A percentile compares a stretch with the other conserved stretches of the same genome.
These are phyloP conservation scores for Esox niger DNA, from an alignment of 2,113 vertebrate genomes.

Conservation along the genomic window DNA sequence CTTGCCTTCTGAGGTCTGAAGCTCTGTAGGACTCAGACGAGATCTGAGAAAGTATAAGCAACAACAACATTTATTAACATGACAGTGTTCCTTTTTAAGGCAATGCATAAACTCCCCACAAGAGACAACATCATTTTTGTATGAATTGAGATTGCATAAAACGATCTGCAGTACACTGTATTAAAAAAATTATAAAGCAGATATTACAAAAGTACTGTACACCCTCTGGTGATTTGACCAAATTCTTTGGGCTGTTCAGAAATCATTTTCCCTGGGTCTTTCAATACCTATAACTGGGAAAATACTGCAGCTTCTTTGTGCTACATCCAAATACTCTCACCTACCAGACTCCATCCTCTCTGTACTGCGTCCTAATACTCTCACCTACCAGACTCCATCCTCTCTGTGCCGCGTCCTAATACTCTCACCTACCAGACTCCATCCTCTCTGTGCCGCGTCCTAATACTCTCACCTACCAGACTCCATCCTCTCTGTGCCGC, in stretches of 20 bases:
- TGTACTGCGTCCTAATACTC: no score
- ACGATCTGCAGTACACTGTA: conserved; percentile 3
- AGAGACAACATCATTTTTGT: neutral
- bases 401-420: no score
- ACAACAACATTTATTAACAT: conserved; percentile 9
- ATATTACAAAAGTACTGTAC: neutral
- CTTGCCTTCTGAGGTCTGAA: conserved; percentile 78
- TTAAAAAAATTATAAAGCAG: neutral
- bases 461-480: no score
- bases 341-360: no score
- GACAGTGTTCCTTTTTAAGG: neutral
- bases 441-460: no score
- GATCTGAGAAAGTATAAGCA: conserved; percentile 70
- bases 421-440: no score
- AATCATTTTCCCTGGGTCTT: neutral
- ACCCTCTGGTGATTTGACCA: neutral
- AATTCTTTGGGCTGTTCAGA: neutral
- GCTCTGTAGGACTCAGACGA: conserved; percentile 72
- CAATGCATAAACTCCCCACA: neutral
- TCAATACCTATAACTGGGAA: conserved; percentile 88
- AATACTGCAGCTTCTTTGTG: no score
- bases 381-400: no score
- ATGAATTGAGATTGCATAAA: neutral
- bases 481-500: no score
- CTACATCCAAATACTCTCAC: no score